Conservation (phyloP, 2,888 invertebrate species). For the Anodontia alba region DNA sequence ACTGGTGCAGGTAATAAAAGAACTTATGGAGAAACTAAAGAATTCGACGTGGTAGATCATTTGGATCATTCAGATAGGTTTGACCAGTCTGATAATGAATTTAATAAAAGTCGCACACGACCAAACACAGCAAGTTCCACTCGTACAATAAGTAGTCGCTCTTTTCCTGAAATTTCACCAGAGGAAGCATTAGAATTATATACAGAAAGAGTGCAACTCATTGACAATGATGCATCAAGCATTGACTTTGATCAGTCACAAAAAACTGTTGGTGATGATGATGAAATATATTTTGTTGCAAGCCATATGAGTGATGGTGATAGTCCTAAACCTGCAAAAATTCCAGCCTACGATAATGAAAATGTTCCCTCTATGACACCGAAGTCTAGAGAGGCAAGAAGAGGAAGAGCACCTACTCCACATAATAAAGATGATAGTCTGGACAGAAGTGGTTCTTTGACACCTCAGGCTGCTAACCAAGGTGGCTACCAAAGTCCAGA, state of each 20-base stretch:
- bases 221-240: slow-evolving; percentile 61
- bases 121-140: slow-evolving; percentile 74
- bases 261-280: slow-evolving; percentile 58
- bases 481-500: slow-evolving; percentile 56
- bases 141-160: slow-evolving; percentile 75
- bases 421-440: slow-evolving; percentile 42
- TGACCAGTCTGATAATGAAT: slow-evolving; percentile 56
- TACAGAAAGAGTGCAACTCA: slow-evolving; percentile 57
- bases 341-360: slow-evolving; percentile 66
- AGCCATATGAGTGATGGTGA: slow-evolving; percentile 66
- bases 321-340: slow-evolving; percentile 66
- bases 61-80: slow-evolving; percentile 40
- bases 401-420: slow-evolving; percentile 47
- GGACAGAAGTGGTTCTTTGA: slow-evolving; percentile 55
- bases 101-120: slow-evolving; percentile 53
- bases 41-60: slow-evolving; percentile 29
- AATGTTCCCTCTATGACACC: slow-evolving; percentile 63
- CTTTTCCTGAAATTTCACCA: slow-evolving; percentile 77
- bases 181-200: slow-evolving; percentile 72
- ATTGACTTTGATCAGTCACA: slow-evolving; percentile 69
- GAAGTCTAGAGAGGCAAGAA: slow-evolving; percentile 39
- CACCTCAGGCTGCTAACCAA: slow-evolving; percentile 40
- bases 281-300: slow-evolving; percentile 73
- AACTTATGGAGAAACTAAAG: slow-evolving; percentile 30
- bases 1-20: slow-evolving; percentile 26